Evolutionary conservation across 2,113 vertebrate species (phyloP), one percentile per base, ranked within the genome.

Genomic region (Danionella cerebrum): DNA sequence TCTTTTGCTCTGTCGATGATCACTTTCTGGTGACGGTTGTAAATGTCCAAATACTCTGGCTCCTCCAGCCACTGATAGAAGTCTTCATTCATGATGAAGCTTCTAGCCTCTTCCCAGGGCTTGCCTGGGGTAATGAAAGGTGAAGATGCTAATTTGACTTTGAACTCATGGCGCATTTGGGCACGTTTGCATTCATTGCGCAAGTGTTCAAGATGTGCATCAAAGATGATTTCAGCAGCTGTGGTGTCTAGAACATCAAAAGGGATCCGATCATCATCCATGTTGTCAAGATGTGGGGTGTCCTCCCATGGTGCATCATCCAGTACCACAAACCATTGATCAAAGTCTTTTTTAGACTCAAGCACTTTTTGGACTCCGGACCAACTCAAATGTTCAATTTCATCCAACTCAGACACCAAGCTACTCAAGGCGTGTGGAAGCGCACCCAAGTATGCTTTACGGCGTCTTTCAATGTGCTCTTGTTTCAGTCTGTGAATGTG

Each of bases 21-120:
- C 67, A 92, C 95, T 67, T 96, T 97, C 74, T 99, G 95, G 82
- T 99, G 95, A 19, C 86, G 88, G 78, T 94, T 86, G 77, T 98
- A 99, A 72, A 98, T 91, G 3, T 99, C 96, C 83, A 98, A 74
- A 65, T 97, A 98, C 4, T 95, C 86, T 0, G 91, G 58, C 70
- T 99, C 96, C 22, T 96, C 94, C 24, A 99, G 85, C 95, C 95
- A 98, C 80, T 91, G 84, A 82, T 98, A 98, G 64, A 98, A 98
- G 10, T 97, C 95, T 79, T 94, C 93, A 4, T 93, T 98, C 95
- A 98, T 97, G 67, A 99, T 96, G 71, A 99, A 98, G 82, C 95
- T 98, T 0, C 95, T 89, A 0, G 95, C 96, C 27, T 99, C 96
- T 67, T 99, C 96, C 96, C 95, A 98, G 1, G 95, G 94, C 33